These are phyloP conservation scores for Malurus elegans DNA, from an alignment of 2,113 vertebrate genomes.

Conservation along the genomic window DNA sequence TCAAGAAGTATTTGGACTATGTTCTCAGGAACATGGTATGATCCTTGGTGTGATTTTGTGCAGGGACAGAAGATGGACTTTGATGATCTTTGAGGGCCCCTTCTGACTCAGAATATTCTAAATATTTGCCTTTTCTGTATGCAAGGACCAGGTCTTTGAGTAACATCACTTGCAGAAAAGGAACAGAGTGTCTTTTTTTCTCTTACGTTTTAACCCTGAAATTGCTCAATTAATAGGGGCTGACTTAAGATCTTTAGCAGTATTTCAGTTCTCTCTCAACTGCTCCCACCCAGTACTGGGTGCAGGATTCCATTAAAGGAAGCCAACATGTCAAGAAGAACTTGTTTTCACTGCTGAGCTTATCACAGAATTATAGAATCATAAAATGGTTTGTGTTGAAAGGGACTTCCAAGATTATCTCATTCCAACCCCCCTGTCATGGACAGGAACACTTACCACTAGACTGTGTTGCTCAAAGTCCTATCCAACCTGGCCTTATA, in stretches of 20 bases:
- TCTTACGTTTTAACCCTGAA: background rate
- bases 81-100: background rate
- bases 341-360: background rate
- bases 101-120: background rate
- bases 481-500: background rate
- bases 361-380: background rate
- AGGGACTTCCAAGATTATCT: background rate
- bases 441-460: background rate
- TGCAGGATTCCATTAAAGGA: background rate
- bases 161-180: background rate
- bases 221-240: background rate
- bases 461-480: background rate
- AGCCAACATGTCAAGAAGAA: background rate
- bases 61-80: background rate
- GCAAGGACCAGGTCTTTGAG: background rate
- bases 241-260: background rate
- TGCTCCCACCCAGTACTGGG: background rate
- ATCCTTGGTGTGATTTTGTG: background rate
- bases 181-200: background rate
- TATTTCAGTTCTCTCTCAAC: background rate
- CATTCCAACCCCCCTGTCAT: background rate
- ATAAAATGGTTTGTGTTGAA: background rate
- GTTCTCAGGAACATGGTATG: background rate
- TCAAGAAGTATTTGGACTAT: background rate
- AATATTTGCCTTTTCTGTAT: background rate